These are phyloP conservation scores for Muricea muricata DNA, from an alignment of 92 coral and sea anemone genomes.

Conservation along the genomic window DNA sequence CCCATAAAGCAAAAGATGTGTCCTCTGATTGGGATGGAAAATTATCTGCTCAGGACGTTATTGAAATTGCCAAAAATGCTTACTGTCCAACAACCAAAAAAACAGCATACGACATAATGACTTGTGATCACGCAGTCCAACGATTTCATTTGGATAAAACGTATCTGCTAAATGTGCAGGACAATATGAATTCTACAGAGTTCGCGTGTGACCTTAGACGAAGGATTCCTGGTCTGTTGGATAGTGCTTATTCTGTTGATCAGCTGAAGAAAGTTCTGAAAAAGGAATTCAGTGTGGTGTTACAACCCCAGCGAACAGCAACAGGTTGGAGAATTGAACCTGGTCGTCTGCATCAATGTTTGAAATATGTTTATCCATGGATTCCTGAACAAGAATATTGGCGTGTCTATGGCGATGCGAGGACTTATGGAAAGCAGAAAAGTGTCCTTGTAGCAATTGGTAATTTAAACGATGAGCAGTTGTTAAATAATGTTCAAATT, in stretches of 20 bases:
- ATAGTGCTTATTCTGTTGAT: constrained; percentile 5
- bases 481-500: constrained; percentile 11
- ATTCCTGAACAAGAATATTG: constrained; percentile 10
- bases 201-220: constrained; percentile 18
- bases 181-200: constrained; percentile 36
- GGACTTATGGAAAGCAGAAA: constrained; percentile 48
- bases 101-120: constrained; percentile 49
- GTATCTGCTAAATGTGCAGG: constrained; percentile 59
- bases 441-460: constrained; percentile 16
- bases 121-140: constrained; percentile 40
- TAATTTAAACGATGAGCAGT: constrained; percentile 40
- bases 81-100: constrained; percentile 24
- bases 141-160: constrained; percentile 29
- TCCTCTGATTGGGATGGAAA: constrained; percentile 42
- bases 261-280: background rate
- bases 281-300: background rate
- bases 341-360: constrained; percentile 33
- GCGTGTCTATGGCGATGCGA: constrained; percentile 29
- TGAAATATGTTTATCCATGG: constrained; percentile 60
- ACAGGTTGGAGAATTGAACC: constrained; percentile 54
- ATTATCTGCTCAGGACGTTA: constrained; percentile 57
- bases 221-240: background rate
- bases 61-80: constrained; percentile 48
- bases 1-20: constrained; percentile 26
- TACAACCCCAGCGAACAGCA: constrained; percentile 17